Evolutionary conservation across 2,888 invertebrate species (phyloP).

Genomic region (Dioctria rufipes): DNA sequence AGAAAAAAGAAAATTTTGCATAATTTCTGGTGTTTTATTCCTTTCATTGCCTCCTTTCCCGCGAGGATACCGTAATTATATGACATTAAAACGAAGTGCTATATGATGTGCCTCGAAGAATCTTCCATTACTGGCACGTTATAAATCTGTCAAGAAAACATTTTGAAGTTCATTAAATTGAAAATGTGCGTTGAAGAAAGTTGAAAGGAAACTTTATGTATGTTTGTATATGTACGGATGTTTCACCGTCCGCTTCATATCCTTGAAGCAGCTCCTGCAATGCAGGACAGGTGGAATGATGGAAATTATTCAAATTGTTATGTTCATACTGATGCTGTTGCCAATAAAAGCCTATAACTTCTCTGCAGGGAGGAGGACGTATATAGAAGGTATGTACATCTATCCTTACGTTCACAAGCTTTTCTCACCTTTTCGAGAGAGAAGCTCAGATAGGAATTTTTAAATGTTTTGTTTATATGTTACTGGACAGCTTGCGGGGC

Average conservation of each 20-base stretch:
- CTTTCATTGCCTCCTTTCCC: conserved; percentile 8
- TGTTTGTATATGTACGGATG: too few species aligned
- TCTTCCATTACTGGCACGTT: conserved; percentile 14
- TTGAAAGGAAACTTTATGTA: too few species aligned
- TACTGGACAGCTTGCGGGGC: too few species aligned
- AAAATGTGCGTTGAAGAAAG: neutral
- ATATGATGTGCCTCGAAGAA: conserved; percentile 1
- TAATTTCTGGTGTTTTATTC: conserved; percentile 17
- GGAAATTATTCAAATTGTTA: conserved; percentile 35
- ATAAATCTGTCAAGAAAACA: conserved; percentile 30
- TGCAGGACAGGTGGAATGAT: too few species aligned
- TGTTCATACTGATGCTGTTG: conserved; percentile 23
- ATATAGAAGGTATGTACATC: too few species aligned
- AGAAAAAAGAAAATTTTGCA: conserved; percentile 19
- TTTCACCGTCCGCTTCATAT: too few species aligned
- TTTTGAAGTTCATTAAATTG: conserved; percentile 31
- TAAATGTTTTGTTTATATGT: too few species aligned
- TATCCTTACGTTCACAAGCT: too few species aligned
- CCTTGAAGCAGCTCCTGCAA: too few species aligned
- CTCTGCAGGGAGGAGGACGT: neutral
- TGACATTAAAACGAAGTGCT: conserved; percentile 28
- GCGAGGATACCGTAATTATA: conserved; percentile 13
- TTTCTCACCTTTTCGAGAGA: too few species aligned
- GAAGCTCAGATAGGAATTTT: too few species aligned
- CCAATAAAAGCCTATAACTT: conserved; percentile 2